Percentiles rank a stretch among this genome's conserved stretches.
Conservation (phyloP, 64 coral and sea anemone genomes). For the Pocillopora verrucosa region DNA sequence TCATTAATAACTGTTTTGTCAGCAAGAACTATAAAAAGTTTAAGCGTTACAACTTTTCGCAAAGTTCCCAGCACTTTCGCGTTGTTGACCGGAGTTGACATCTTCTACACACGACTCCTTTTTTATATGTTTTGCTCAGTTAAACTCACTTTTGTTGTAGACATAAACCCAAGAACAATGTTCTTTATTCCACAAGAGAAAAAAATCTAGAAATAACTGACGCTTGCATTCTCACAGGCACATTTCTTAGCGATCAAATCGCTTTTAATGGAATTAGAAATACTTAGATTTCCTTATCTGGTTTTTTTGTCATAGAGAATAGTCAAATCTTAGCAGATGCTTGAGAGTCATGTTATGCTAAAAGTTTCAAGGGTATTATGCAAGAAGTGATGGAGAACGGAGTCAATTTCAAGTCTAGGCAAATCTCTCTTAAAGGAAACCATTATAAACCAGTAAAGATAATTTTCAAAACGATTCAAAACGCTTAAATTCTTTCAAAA, state of each 20-base stretch:
- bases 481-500: no score
- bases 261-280: not conserved
- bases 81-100: not conserved
- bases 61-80: not conserved
- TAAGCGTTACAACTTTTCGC: not conserved
- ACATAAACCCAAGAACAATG: not conserved
- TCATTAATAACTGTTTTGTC: slow-evolving; percentile 13
- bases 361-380: no score
- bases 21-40: not conserved
- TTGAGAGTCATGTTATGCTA: no score
- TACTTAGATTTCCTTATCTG: not conserved
- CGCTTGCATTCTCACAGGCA: not conserved
- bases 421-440: no score
- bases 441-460: no score
- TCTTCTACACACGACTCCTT: not conserved
- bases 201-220: not conserved
- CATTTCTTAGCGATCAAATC: not conserved
- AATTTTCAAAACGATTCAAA: no score
- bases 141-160: not conserved
- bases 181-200: not conserved
- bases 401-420: no score
- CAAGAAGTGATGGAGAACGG: no score
- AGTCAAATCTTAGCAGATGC: not conserved
- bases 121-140: not conserved
- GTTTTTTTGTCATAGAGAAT: not conserved